Conservation (phyloP, 2,888 invertebrate species). For the Cabera pusaria region DNA sequence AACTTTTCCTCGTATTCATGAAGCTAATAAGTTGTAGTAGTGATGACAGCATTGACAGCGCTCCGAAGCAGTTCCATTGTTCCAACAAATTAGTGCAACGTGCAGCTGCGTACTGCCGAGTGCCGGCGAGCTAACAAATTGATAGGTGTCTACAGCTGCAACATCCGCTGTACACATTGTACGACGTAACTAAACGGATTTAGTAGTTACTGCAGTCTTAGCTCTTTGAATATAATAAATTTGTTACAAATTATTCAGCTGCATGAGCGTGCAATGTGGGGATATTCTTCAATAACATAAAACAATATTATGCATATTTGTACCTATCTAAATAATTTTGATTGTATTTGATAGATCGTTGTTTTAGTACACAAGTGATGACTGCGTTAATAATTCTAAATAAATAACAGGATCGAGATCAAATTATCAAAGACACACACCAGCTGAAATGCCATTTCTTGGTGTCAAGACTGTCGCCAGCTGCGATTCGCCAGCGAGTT, state of each 20-base stretch:
- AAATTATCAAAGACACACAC: neutral
- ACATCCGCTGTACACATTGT: neutral
- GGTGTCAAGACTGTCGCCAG: neutral
- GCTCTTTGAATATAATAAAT: no score
- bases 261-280: no score
- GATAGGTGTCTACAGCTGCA: slow-evolving; percentile 10
- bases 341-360: no score
- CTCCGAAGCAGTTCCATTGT: slow-evolving; percentile 23
- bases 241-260: no score
- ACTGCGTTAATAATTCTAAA: no score
- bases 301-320: no score
- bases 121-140: slow-evolving; percentile 15
- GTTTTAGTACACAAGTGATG: no score
- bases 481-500: neutral
- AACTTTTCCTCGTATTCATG: slow-evolving; percentile 6
- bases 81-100: slow-evolving; percentile 27
- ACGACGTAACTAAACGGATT: no score
- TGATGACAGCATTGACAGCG: slow-evolving; percentile 30
- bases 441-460: slow-evolving; percentile 2
- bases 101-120: slow-evolving; percentile 23
- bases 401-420: no score
- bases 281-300: no score
- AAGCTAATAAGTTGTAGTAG: slow-evolving; percentile 20
- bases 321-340: no score
- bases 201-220: no score